Conservation (phyloP, 2,113 vertebrate species). For the Psittacula cyanocephala region DNA sequence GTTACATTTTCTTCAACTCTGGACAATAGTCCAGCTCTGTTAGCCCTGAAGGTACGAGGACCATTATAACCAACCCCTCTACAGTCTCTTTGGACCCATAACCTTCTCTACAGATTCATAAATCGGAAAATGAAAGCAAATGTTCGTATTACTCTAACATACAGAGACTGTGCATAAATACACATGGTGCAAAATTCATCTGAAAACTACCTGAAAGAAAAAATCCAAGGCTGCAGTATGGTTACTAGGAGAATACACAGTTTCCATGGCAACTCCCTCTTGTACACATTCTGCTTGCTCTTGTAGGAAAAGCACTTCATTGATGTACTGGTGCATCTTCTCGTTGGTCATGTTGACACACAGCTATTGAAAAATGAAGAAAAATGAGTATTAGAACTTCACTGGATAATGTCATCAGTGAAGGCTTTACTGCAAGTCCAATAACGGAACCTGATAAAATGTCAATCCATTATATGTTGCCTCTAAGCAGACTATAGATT, state of each 20-base stretch:
- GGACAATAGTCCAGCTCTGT: not conserved
- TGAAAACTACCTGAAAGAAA: slow-evolving; percentile 89
- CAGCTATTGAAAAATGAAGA: slow-evolving; percentile 74
- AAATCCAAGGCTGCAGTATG: slow-evolving; percentile 87
- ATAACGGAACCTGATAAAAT: not conserved
- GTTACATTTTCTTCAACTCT: not conserved
- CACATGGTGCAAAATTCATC: not conserved
- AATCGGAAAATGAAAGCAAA: not conserved
- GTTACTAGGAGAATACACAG: slow-evolving; percentile 80
- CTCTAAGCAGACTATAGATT: not conserved
- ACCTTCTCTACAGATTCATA: not conserved
- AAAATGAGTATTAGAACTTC: slow-evolving; percentile 8
- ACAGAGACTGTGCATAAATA: not conserved
- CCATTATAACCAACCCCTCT: not conserved
- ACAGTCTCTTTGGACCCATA: not conserved
- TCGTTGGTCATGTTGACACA: slow-evolving; percentile 98
- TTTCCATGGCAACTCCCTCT: slow-evolving; percentile 93
- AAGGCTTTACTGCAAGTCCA: not conserved
- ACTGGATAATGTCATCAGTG: not conserved
- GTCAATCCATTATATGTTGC: not conserved
- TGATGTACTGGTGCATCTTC: slow-evolving; percentile 87
- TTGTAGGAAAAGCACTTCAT: slow-evolving; percentile 90
- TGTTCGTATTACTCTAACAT: not conserved
- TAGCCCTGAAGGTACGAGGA: not conserved
- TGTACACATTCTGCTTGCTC: slow-evolving; percentile 91